Base-by-base conservation (phyloP, 2,113 vertebrate genomes). In the Python bivittatus region DNA sequence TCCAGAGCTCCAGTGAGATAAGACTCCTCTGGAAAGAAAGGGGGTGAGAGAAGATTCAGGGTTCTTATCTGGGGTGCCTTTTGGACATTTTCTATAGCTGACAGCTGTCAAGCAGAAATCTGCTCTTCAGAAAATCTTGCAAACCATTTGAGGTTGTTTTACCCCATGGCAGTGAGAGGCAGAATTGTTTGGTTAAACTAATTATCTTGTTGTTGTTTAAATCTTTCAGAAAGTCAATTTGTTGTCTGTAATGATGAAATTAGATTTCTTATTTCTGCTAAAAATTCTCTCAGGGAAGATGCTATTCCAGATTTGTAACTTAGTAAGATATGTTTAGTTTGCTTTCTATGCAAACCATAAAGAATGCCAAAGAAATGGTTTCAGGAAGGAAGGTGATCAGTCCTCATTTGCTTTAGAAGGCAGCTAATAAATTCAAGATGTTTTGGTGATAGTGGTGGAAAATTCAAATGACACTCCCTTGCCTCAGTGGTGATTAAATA, bases 331-430 rank as follows among this genome's bases (percentile, higher is more conserved):
- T n/a, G 23, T 38, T 20, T n/a, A 22, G 8, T 23, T 15, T 53
- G 4, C 27, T 52, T 53, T 64, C 22, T 38, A 0, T 91, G 48
- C 22, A 68, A 44, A 56, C 79, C 38, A 53, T 29, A 9, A 6
- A 12, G 2, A 0, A 0, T n/a, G 52, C 13, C 0, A 0, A 79
- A 22, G 9, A 57, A 60, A 54, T 22, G 25, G 12, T 33, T 88
- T 48, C 13, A 53, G 13, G 12, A 13, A 29, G 6, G 42, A 33
- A 86, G n/a, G 27, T 38, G 11, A 2, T 88, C 13, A 1, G 48
- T 0, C 0, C 29, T 93, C 88, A 68, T 6, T 61, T 25, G 10
- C 0, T 0, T 11, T 29, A 68, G 42, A 84, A 38, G 9, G 23
- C 54, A 83, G 8, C 29, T 88, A 29, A 15, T 88, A 54, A 20